These are phyloP conservation scores for Lophotriccus pileatus DNA, from an alignment of 2,797 vertebrate genomes.

Conservation along the genomic window DNA sequence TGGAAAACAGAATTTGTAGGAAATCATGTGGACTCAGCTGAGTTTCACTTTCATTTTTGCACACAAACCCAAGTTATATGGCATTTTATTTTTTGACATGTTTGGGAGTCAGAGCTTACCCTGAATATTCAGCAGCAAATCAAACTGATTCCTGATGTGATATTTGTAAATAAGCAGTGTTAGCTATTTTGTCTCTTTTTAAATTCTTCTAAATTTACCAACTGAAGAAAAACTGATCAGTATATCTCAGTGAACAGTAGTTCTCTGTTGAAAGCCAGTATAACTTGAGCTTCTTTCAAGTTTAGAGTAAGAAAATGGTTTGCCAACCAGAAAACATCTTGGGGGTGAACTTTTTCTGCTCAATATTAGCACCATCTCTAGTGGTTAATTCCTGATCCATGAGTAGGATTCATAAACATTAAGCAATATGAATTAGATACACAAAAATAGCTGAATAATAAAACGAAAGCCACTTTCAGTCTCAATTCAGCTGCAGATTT, in stretches of 20 bases:
- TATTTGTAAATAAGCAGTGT: neutral
- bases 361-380: neutral
- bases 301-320: neutral
- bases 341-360: neutral
- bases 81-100: neutral
- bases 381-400: neutral
- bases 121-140: neutral
- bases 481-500: neutral
- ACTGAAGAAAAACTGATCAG: neutral
- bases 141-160: fast-evolving
- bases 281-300: neutral
- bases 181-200: neutral
- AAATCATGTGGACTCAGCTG: neutral
- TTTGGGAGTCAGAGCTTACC: neutral
- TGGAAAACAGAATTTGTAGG: neutral
- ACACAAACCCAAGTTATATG: fast-evolving
- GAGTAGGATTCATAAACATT: neutral
- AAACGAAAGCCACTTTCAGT: neutral
- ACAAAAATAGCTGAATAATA: neutral
- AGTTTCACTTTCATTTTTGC: conserved; percentile 27
- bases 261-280: neutral
- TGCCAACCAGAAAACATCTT: neutral
- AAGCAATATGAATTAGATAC: neutral
- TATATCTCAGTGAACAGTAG: neutral
- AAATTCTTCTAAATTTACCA: neutral